These are phyloP conservation scores for Sebastes ruberrimus DNA, from an alignment of 2,797 vertebrate species.

Conservation along the genomic window DNA sequence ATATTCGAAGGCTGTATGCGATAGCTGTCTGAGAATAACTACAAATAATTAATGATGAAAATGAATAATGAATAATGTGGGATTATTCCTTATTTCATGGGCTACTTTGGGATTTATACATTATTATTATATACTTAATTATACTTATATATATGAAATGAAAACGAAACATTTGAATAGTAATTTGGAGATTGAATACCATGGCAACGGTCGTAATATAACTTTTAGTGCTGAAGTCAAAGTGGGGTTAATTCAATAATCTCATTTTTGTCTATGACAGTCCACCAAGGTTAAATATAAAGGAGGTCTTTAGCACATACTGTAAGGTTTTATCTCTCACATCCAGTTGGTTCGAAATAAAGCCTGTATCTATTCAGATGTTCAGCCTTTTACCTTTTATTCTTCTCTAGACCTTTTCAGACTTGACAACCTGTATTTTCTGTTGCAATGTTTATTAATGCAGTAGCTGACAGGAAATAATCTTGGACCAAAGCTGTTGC, in stretches of 20 bases:
- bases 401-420: too few relatives aligned
- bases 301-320: background rate
- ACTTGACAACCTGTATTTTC: too few relatives aligned
- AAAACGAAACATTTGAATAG: background rate
- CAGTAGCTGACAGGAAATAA: too few relatives aligned
- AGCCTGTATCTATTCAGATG: background rate
- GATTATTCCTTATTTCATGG: too few relatives aligned
- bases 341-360: background rate
- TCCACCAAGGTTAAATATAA: background rate
- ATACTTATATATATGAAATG: background rate
- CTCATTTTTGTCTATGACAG: background rate
- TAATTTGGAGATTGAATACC: background rate
- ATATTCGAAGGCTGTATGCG: background rate
- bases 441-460: background rate
- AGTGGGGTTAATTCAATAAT: background rate
- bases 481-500: too few relatives aligned
- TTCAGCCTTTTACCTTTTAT: background rate
- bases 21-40: fast-evolving
- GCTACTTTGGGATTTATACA: too few relatives aligned
- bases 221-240: background rate
- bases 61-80: too few relatives aligned
- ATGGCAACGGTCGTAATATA: background rate
- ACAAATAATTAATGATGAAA: too few relatives aligned
- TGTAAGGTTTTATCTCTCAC: background rate
- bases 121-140: background rate